Evolutionary conservation across 2,113 vertebrate genomes (phyloP).

Genomic region (Trichomycterus rosablanca): DNA sequence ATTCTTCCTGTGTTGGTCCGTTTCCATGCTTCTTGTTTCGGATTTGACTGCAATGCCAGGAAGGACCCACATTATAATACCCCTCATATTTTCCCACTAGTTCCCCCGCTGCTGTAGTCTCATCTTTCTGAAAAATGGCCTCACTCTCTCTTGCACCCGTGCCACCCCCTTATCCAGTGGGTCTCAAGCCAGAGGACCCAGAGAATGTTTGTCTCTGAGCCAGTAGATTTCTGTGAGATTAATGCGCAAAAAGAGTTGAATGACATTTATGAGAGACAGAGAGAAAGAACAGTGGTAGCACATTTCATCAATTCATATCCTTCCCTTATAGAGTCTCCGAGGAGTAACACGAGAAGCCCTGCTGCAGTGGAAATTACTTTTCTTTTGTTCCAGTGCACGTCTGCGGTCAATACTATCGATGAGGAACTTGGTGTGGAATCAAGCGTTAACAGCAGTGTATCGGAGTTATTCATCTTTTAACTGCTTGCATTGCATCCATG

Average conservation of each 20-base stretch:
- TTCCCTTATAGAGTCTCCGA: conserved; percentile 3
- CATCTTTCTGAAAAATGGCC: conserved; percentile 21
- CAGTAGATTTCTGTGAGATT: conserved; percentile 57
- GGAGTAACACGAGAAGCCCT: conserved; percentile 23
- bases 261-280: conserved; percentile 65
- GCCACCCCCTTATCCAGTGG: conserved; percentile 61
- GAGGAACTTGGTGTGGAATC: conserved; percentile 28
- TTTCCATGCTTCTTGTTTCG: conserved; percentile 36
- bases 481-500: conserved; percentile 31
- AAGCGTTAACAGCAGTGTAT: conserved; percentile 45
- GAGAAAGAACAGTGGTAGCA: conserved; percentile 29
- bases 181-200: conserved; percentile 52
- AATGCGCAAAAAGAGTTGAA: conserved; percentile 57
- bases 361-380: conserved; percentile 14
- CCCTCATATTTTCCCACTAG: conserved; percentile 45
- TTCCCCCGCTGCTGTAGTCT: conserved; percentile 41
- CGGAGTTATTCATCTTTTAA: conserved; percentile 52
- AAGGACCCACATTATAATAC: conserved; percentile 37
- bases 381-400: conserved; percentile 24
- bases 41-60: conserved; percentile 38
- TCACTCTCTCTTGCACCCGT: conserved; percentile 50
- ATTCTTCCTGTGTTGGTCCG: conserved; percentile 34
- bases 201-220: conserved; percentile 60
- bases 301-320: conserved; percentile 35
- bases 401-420: conserved; percentile 45